These are phyloP conservation scores for Siphlonurus alternatus DNA, from an alignment of 2,888 invertebrate genomes.

Conservation along the genomic window DNA sequence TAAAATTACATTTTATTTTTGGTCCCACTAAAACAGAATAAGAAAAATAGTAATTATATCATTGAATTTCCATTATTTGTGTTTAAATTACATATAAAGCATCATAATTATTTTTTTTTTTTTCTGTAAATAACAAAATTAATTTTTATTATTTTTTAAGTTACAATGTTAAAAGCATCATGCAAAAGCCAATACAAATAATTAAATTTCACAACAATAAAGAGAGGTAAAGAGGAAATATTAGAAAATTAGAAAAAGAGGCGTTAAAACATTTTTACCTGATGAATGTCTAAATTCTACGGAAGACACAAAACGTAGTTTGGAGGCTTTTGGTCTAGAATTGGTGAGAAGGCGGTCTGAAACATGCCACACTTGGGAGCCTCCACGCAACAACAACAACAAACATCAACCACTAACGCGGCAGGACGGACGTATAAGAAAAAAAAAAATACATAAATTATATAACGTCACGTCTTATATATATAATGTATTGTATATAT, in stretches of 20 bases:
- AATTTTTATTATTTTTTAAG: background rate
- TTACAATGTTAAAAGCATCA: too few relatives aligned
- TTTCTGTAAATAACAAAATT: background rate
- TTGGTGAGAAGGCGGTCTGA: too few relatives aligned
- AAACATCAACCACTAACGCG: too few relatives aligned
- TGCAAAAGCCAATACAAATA: too few relatives aligned
- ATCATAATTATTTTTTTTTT: background rate
- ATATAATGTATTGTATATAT: too few relatives aligned
- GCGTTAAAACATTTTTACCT: slow-evolving; percentile 31
- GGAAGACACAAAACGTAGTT: slow-evolving; percentile 64
- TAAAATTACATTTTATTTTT: too few relatives aligned
- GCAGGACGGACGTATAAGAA: too few relatives aligned
- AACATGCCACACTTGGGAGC: slow-evolving; percentile 29
- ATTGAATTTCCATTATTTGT: too few relatives aligned
- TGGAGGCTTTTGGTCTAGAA: slow-evolving; percentile 36
- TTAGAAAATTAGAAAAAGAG: background rate
- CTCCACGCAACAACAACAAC: slow-evolving; percentile 17
- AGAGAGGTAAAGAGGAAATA: background rate
- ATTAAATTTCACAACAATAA: background rate
- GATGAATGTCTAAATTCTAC: slow-evolving; percentile 66
- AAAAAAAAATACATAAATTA: too few relatives aligned
- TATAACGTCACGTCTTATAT: too few relatives aligned
- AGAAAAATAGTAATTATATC: too few relatives aligned
- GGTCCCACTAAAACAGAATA: too few relatives aligned
- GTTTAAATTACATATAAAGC: background rate